Evolutionary conservation across 2,113 vertebrate genomes (phyloP).

Genomic region (Nannospalax galili): DNA sequence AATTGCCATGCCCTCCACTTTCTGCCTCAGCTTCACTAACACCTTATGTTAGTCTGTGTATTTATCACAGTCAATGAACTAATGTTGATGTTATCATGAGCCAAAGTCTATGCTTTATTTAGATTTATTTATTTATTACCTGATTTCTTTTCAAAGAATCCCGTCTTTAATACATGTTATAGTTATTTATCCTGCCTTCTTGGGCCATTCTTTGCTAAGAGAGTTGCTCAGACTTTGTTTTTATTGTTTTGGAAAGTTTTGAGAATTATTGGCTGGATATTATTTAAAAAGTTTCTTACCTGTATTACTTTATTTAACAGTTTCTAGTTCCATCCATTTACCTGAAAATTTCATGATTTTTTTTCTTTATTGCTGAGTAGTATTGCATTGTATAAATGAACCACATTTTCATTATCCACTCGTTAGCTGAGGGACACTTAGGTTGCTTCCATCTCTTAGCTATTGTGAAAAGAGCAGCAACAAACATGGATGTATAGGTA

Average conservation of each 20-base stretch:
- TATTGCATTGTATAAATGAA: too few species aligned
- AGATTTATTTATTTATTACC: not conserved
- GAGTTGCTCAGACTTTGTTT: not conserved
- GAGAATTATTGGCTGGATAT: not conserved
- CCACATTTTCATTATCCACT: too few species aligned
- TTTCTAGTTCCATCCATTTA: too few species aligned
- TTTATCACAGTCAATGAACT: not conserved
- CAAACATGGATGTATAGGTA: too few species aligned
- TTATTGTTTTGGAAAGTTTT: not conserved
- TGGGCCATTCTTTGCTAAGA: not conserved
- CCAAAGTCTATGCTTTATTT: not conserved
- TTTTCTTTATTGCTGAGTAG: too few species aligned
- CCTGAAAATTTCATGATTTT: too few species aligned
- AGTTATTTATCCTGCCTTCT: not conserved
- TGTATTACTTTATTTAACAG: too few species aligned
- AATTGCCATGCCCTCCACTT: not conserved
- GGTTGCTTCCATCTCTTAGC: too few species aligned
- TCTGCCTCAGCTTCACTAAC: not conserved
- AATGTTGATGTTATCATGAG: not conserved
- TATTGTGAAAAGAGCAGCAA: too few species aligned
- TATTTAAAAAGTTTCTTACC: not conserved
- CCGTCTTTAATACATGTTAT: not conserved
- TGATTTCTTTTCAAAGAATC: not conserved
- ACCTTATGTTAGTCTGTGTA: not conserved
- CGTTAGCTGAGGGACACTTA: too few species aligned